These are phyloP conservation scores for Lycophotia porphyrea DNA, from an alignment of 2,888 invertebrate species.

Conservation along the genomic window DNA sequence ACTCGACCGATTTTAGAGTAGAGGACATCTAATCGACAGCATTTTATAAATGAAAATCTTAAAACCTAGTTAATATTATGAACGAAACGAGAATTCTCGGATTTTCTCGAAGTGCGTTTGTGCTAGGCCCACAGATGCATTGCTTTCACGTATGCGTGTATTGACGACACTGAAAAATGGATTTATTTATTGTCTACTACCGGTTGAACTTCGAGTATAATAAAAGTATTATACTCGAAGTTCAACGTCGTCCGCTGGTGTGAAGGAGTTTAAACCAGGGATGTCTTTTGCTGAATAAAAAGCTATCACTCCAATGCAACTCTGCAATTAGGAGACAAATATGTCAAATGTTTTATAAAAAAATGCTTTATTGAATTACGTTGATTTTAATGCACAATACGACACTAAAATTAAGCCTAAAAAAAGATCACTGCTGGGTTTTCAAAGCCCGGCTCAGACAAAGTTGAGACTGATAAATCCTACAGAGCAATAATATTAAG, in stretches of 20 bases:
- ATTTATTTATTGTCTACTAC: too few relatives aligned
- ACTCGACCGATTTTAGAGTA: background rate
- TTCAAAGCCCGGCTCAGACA: too few relatives aligned
- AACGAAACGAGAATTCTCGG: background rate
- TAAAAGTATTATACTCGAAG: too few relatives aligned
- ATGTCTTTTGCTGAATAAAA: constrained; percentile 92
- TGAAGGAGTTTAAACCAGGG: constrained; percentile 91
- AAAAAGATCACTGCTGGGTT: too few relatives aligned
- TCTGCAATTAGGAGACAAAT: constrained; percentile 74
- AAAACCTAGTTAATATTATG: background rate
- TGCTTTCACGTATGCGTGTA: background rate
- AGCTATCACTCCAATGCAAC: constrained; percentile 91
- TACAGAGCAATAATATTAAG: too few relatives aligned
- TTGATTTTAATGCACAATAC: too few relatives aligned
- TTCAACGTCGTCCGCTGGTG: constrained; percentile 70
- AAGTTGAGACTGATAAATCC: too few relatives aligned
- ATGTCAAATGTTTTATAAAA: background rate
- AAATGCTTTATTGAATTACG: background rate
- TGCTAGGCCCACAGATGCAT: background rate
- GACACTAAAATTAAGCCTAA: too few relatives aligned
- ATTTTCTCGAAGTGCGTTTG: background rate
- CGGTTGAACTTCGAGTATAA: too few relatives aligned
- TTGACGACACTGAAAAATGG: too few relatives aligned
- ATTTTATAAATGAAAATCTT: background rate
- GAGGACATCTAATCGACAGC: background rate